Evolutionary conservation across 2,797 vertebrate genomes (phyloP), one percentile per base, ranked within the genome.

Genomic region (Valencia hispanica): DNA sequence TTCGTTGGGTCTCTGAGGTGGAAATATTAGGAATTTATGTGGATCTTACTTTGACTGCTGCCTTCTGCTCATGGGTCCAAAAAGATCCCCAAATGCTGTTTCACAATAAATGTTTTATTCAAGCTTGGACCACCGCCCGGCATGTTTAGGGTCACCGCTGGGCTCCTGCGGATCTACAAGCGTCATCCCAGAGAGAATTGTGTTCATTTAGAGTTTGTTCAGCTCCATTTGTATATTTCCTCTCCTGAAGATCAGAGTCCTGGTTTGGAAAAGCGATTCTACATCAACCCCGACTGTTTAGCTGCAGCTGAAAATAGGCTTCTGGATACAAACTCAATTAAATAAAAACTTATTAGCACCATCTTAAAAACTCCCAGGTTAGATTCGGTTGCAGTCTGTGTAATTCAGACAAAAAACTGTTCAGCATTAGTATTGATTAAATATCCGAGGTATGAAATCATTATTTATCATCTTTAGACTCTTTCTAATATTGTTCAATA

Each of bases 11-110:
- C 55, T 72, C 51, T 36, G 2, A 20, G 27, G 76, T 45, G 17
- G 18, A 81, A 32, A 43, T 41, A 10, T n/a, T 61, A 59, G 43
- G 0, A 61, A 57, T 76, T 39, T 6, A 72, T 1, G 17, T 61
- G 11, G 43, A 30, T 72, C 50, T 66, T 66, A 25, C 39, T 77
- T 78, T 12, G 27, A 43, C 22, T 3, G n/a, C 53, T 50, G 22
- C 70, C 34, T 39, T 9, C 63, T 39, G 0, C 50, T 22, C 47
- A 34, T 45, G 14, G 72, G 69, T 79, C 72, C 70, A 69, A 41
- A 63, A 25, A 73, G 73, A 79, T 57, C n/a, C 4, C 36, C 2
- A 41, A 65, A 39, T 15, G 63, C 72, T 75, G 79, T 59, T 79
- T 32, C 20, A 57, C 3, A 25, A 14, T 22, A 25, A 55, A 57